Evolutionary conservation across 2,113 vertebrate genomes (phyloP), one percentile per base, ranked within the genome.

Genomic region (Hemiprocne comata): DNA sequence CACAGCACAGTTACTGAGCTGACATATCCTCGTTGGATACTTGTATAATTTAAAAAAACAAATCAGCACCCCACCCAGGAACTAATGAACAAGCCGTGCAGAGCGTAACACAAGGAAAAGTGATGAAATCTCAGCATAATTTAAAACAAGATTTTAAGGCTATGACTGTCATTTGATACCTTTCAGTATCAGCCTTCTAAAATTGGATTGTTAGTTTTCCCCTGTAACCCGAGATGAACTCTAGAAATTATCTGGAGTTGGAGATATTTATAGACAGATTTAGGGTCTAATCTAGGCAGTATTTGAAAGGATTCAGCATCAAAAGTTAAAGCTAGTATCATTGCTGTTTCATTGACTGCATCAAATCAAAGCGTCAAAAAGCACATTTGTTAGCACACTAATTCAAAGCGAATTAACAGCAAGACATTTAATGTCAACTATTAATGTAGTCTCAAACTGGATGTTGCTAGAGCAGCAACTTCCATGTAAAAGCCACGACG

Each of bases 241-340:
- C 60, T 25, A 17, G 29, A 86, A 80, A 67, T 48, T 75, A 66
- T 8, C 65, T 80, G 54, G 44, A 85, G n/a, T 17, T 48, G 23
- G 29, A 74, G 42, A 64, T 92, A 93, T 71, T 93, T 92, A 74
- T 64, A 84, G 69, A 64, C 60, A 90, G 83, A 92, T 60, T 74
- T 62, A 86, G 51, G 8, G 15, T 38, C 18, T 84, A 92, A 93
- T 60, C 61, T 40, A 65, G 18, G 38, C 17, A 58, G 36, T 16
- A 61, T n/a, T 73, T 93, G 73, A 83, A 73, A 85, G 66, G 38
- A 90, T 81, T 2, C 28, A 54, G 38, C 33, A 74, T 7, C 38
- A 67, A 88, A 78, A 74, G 38, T 38, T 89, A 10, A 61, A 73
- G 19, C n/a, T 40, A n/a, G 1, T 76, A 54, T 46, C 14, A 55